Base-by-base conservation (phyloP, 2,888 invertebrate genomes). In the Drosophila mayaguana region DNA sequence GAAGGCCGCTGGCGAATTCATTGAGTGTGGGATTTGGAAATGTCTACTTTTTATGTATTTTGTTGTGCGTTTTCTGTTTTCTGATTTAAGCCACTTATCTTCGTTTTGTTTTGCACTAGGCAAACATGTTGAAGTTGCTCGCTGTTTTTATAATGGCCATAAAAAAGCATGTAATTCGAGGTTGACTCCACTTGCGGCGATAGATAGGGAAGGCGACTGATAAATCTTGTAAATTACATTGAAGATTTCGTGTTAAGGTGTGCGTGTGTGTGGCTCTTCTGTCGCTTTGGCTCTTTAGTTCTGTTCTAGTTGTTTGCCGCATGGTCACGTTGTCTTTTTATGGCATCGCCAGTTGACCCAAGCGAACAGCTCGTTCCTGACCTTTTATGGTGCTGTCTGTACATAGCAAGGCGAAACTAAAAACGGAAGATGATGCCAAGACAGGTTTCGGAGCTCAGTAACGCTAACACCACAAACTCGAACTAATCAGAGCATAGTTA, bases 151-250 rank as follows among this genome's bases (percentile, higher is more conserved):
- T 34, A 32, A 50, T 32, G 6, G 18, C 18, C 32, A 50, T 50
- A 50, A 50, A 50, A 50, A 46, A 20, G 56, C 46, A 40, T 74
- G 55, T 65, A 72, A 54, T 36, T 72, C 14, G 57, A 36, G 45
- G 48, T 9, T 20, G 43, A 32, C 51, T 34, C 20, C 28, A 28
- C 28, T 28, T 8, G 28, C 28, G 28, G 8, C 8, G 25, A 25
- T 25, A 25, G 20, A 55, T 71, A 20, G 50, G 36, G 51, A 64
- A 66, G 69, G 66, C 61, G 16, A 38, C 36, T 64, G 63, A 78
- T 64, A 62, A 74, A 63, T 73, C 72, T 79, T 71, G 76, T 82
- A 88, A 88, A 85, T 75, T 79, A 79, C 72, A 69, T 67, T 72
- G 72, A 76, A 56, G 85, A 68, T 66, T 64, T 63, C 51, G 46